Percentiles rank a stretch among this genome's conserved stretches.
Evolutionary conservation across 1,140 invertebrate species (phyloP).

Genomic region (Listronotus oregonensis): DNA sequence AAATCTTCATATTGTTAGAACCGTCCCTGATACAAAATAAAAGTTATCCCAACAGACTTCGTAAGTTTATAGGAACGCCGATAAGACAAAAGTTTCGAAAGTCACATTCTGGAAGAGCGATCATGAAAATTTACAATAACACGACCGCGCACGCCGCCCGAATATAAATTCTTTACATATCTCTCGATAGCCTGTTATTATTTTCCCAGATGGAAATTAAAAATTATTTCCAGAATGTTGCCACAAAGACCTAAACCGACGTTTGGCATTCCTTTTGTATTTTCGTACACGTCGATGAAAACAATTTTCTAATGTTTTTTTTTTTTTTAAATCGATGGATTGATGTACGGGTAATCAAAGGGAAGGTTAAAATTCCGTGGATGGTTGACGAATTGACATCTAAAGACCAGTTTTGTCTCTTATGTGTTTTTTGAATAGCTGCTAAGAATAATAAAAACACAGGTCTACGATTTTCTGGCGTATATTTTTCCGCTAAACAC

Average conservation of each 20-base stretch:
- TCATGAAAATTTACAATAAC: constrained; percentile 54
- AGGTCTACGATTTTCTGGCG: too few relatives aligned
- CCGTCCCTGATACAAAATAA: constrained; percentile 7
- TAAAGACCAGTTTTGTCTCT: too few relatives aligned
- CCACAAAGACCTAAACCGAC: constrained; percentile 35
- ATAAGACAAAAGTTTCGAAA: constrained; percentile 35
- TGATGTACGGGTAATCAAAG: too few relatives aligned
- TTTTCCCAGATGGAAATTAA: constrained; percentile 53
- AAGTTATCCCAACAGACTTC: constrained; percentile 31
- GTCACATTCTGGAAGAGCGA: constrained; percentile 53
- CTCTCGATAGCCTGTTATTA: constrained; percentile 45
- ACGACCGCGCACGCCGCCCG: constrained; percentile 46
- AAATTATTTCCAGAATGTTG: constrained; percentile 49
- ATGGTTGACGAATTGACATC: too few relatives aligned
- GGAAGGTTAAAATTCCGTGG: too few relatives aligned
- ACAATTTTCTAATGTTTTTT: too few relatives aligned
- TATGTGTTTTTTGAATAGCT: too few relatives aligned
- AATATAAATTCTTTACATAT: constrained; percentile 55
- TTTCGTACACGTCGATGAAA: neutral
- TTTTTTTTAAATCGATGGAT: too few relatives aligned
- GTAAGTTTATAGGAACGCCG: constrained; percentile 31
- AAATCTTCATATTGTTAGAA: too few relatives aligned
- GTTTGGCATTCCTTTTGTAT: constrained; percentile 29
- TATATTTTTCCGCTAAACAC: too few relatives aligned
- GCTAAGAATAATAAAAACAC: too few relatives aligned